These are phyloP conservation scores for Limosa lapponica DNA, from an alignment of 2,797 vertebrate species.

Conservation along the genomic window DNA sequence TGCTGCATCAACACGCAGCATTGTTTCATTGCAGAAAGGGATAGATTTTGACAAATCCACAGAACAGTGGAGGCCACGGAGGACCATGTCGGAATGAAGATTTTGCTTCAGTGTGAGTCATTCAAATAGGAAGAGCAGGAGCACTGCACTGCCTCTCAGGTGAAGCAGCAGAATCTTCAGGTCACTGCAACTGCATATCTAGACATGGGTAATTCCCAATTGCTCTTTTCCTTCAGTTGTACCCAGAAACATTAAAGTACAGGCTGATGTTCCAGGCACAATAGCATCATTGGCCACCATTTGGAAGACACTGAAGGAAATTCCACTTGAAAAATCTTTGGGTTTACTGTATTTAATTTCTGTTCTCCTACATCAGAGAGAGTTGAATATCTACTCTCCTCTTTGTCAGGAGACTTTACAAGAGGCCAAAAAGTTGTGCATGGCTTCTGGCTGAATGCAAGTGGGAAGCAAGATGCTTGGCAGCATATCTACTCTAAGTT, in stretches of 20 bases:
- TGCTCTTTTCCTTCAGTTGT: background rate
- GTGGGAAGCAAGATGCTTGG: background rate
- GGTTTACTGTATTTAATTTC: background rate
- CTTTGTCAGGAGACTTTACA: background rate
- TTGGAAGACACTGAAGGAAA: background rate
- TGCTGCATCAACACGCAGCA: background rate
- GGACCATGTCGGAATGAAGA: background rate
- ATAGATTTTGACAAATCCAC: background rate
- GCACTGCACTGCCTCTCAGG: background rate
- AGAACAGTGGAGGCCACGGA: background rate
- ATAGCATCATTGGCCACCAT: background rate
- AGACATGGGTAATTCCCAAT: background rate
- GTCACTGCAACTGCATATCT: background rate
- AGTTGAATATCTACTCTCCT: background rate
- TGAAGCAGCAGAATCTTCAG: background rate
- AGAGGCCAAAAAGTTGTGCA: background rate
- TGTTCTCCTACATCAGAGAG: background rate
- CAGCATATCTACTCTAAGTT: constrained; percentile 17
- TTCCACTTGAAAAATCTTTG: background rate
- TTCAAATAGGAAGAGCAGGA: background rate
- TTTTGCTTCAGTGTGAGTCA: background rate
- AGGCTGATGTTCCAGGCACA: background rate
- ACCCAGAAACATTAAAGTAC: background rate
- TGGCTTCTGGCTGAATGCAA: background rate
- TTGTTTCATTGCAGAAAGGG: background rate